Evolutionary conservation across 2,797 vertebrate species (phyloP), one percentile per base, ranked within the genome.

Genomic region (Paramormyrops hopkinsi): DNA sequence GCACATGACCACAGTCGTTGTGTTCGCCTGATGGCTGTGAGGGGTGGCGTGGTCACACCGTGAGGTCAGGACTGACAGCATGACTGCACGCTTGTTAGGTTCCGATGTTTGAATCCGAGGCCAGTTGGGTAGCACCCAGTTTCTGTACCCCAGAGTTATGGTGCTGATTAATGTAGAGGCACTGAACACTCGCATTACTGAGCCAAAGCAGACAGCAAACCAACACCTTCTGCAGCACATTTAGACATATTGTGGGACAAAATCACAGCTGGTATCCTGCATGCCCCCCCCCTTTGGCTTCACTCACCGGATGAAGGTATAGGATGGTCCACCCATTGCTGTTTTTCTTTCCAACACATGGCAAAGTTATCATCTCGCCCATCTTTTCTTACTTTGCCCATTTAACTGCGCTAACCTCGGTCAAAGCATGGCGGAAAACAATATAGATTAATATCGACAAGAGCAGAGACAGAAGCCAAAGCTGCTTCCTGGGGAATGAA

Each of bases 151-250:
- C 94, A 93, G 94, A 41, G 89, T 94, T 94, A 94, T 86, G 96
- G 95, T 96, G 96, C 96, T 96, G 96, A 94, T 93, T 93, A 91
- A 94, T 94, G 94, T 94, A 92, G 86, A 44, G 37, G 37, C 3
- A 19, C 33, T 87, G 54, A 59, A 37, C 6, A 59, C 51, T 87
- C 0, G 17, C 85, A 22, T 85, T 12, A 85, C 46, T 85, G 48
- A 86, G 83, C 25, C 82, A 86, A 37, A 33, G 29, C 85, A 37
- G 25, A 6, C 84, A 56, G 44, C 4, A 48, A 37, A 56, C 2
- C 37, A 56, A 7, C 12, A 87, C 51, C 19, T 46, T 44, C 33
- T 11, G 17, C 37, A n/a, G 51, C 5, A 69, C 82, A 50, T 41
- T 37, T 11, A 65, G 25, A 87, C 51, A 37, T 12, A n/a, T 2